Evolutionary conservation across 2,888 invertebrate species (phyloP).

Genomic region (Andrena bucephala): DNA sequence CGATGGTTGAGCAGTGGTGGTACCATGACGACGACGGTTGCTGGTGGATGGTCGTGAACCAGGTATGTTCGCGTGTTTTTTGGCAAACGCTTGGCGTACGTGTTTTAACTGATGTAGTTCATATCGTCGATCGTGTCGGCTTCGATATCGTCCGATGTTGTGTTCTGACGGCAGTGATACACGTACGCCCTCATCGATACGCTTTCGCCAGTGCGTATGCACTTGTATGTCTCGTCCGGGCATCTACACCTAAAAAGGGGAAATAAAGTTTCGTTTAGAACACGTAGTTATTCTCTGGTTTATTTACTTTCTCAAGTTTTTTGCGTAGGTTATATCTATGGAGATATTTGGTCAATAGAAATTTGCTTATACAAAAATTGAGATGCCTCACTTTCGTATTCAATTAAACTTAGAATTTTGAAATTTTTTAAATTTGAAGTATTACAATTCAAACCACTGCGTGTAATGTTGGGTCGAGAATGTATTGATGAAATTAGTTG

Average conservation of each 20-base stretch:
- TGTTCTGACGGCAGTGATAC: conserved; percentile 86
- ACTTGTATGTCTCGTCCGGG: conserved; percentile 82
- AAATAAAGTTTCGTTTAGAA: background rate
- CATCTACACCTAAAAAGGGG: conserved; percentile 86
- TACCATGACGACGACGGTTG: conserved; percentile 3
- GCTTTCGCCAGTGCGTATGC: conserved; percentile 87
- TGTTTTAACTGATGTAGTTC: conserved; percentile 49
- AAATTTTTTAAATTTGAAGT: too few relatives aligned
- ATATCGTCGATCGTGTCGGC: conserved; percentile 26
- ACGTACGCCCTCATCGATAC: conserved; percentile 87
- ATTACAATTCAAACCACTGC: too few relatives aligned
- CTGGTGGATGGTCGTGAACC: conserved; percentile 10
- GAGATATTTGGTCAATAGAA: too few relatives aligned
- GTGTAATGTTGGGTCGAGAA: too few relatives aligned
- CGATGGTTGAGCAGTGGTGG: conserved; percentile 5
- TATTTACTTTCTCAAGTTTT: background rate
- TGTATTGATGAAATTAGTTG: too few relatives aligned
- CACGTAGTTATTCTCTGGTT: background rate
- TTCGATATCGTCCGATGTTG: conserved; percentile 77
- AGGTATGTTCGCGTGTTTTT: conserved; percentile 38
- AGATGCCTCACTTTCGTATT: too few relatives aligned
- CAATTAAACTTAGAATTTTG: too few relatives aligned
- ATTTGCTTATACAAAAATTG: too few relatives aligned
- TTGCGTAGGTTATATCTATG: too few relatives aligned
- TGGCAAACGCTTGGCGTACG: conserved; percentile 8